Evolutionary conservation across 2,113 vertebrate genomes (phyloP), one percentile per base, ranked within the genome.

Genomic region (Notiomystis cincta): DNA sequence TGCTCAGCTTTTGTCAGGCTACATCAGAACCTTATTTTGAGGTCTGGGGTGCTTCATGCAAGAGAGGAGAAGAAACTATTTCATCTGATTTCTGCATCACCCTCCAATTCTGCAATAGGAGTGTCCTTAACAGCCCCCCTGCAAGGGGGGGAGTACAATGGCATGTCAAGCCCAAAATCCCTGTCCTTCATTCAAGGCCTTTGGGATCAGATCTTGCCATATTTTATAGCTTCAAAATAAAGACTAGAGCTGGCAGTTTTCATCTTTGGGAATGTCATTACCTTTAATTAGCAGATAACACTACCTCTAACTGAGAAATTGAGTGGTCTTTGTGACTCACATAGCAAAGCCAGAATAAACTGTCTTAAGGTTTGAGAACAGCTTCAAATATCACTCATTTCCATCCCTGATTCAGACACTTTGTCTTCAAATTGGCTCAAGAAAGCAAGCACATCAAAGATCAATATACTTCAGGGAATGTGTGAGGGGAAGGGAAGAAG

Each of bases 401-500:
- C 56, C 73, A 56, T 51, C 57, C 65, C 22, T 50, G 47, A 31
- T 89, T 70, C 71, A 83, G 53, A 23, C n/a, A 76, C 6, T 4
- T 31, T 73, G 22, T 82, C 88, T 90, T 92, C 62, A 47, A 87
- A 62, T 37, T 90, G 88, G 30, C 67, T 95, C 38, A 61, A 83
- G 86, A 90, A 92, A 80, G 45, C 42, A 57, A 73, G 50, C 10
- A 20, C 58, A 50, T 61, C 47, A 27, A 66, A 81, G 71, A 93
- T 95, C 92, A 88, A 92, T 95, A 86, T 47, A n/a, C 79, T 88
- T 90, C 7, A 73, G 82, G 82, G 79, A 89, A 13, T 20, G 42
- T 24, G 30, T 58, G 48, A 67, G 80, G 90, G 58, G 72, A 83
- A 90, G 60, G 70, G 75, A 86, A 35, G 58, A 93, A 58, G 54